A percentile compares a stretch with the other conserved stretches of the same genome.
Evolutionary conservation across 2,797 vertebrate genomes (phyloP).

Genomic region (Mormyrus hasselquistii): DNA sequence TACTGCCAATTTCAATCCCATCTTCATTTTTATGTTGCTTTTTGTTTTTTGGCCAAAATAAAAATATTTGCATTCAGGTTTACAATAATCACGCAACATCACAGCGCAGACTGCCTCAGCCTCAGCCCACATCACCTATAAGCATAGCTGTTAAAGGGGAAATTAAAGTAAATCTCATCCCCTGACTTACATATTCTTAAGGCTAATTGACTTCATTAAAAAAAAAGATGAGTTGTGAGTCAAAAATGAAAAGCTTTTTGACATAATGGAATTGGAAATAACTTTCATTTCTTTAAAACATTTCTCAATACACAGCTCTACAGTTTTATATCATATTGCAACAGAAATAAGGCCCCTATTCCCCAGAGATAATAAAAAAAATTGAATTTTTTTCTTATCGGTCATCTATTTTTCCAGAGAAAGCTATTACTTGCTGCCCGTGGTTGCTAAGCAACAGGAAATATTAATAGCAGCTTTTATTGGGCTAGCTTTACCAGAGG

Average conservation of each 20-base stretch:
- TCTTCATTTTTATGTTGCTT: background rate
- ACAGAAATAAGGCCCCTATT: constrained; percentile 97
- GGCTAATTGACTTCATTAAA: constrained; percentile 65
- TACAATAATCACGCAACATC: background rate
- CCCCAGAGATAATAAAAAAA: constrained; percentile 99
- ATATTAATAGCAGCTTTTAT: constrained; percentile 99
- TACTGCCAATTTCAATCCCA: background rate
- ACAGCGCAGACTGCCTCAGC: constrained; percentile 24
- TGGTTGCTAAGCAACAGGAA: constrained; percentile 98
- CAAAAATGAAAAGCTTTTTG: constrained; percentile 48
- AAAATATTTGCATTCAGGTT: constrained; percentile 1
- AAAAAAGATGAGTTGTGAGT: constrained; percentile 41
- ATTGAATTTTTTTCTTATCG: constrained; percentile 99
- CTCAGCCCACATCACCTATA: constrained; percentile 39
- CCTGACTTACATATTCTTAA: constrained; percentile 57
- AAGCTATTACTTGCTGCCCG: constrained; percentile 99
- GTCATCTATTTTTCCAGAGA: constrained; percentile 99
- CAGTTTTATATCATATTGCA: constrained; percentile 97
- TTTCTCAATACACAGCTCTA: constrained; percentile 77
- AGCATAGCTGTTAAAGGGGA: constrained; percentile 47
- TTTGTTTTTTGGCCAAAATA: background rate
- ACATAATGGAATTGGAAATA: constrained; percentile 65
- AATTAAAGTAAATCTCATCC: constrained; percentile 51
- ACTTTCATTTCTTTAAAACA: constrained; percentile 69
- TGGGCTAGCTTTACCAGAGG: constrained; percentile 98